Evolutionary conservation across 2,797 vertebrate species (phyloP).

Genomic region (Megaceryle alcyon): DNA sequence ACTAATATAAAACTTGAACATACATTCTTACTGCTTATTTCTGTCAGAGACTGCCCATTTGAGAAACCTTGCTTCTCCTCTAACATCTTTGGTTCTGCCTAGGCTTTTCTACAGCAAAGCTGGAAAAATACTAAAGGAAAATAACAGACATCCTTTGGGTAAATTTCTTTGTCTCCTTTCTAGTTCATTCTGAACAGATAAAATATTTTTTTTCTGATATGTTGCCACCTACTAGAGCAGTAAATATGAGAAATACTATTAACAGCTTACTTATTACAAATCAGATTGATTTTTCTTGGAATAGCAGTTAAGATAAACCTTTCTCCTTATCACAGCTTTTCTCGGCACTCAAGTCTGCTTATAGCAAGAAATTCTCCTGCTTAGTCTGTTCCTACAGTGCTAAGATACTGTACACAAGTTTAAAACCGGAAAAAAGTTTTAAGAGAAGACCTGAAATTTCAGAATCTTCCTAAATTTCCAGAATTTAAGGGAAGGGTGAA

Average conservation of each 20-base stretch:
- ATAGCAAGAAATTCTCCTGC: background rate
- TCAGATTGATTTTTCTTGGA: conserved; percentile 11
- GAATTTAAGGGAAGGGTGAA: background rate
- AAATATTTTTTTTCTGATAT: background rate
- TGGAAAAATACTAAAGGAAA: background rate
- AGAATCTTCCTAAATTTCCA: background rate
- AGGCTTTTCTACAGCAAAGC: background rate
- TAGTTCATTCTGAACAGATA: background rate
- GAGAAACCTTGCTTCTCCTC: background rate
- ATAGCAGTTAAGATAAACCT: background rate
- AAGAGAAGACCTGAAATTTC: too few relatives aligned
- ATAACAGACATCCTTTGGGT: background rate
- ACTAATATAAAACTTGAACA: background rate
- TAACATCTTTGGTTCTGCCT: background rate
- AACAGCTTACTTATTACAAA: background rate
- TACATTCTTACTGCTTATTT: background rate
- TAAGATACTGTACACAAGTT: background rate
- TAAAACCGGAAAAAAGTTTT: background rate
- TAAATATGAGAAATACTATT: background rate
- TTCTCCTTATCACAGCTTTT: background rate
- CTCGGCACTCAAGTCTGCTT: background rate
- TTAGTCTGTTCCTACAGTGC: background rate
- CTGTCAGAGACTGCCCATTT: background rate
- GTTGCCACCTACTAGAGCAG: background rate
- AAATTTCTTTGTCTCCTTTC: background rate